Base-by-base conservation (phyloP, 2,797 vertebrate species). In the Tympanoctomys barrerae region DNA sequence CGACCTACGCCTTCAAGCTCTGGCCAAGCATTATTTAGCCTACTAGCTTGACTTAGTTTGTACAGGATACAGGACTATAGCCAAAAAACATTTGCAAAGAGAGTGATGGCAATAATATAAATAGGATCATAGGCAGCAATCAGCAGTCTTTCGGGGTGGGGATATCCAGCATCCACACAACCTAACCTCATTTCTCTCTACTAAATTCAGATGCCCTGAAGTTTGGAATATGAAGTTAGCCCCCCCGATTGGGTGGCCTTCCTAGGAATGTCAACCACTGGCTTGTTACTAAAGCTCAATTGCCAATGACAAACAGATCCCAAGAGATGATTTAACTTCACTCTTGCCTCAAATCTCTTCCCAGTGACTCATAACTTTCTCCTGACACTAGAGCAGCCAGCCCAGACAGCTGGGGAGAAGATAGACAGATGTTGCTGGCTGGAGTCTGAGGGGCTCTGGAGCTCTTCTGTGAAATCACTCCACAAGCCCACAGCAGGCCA, bases 341-440 rank as follows among this genome's bases (percentile, higher is more conserved):
- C 70, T 95, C 96, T 86, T 66, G 95, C 94, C 95, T 97, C 89
- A 90, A 89, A 79, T 84, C 87, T 96, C 95, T 54, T 66, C 71
- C 28, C 87, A 96, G 94, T 94, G 89, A 96, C 85, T 96, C 89
- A 85, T 92, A 97, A 93, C 96, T 96, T 97, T 97, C 96, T 97
- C 83, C 49, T 96, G 95, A 97, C 94, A 79, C 97, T 94, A 85
- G 28, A 80, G 90, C 39, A 62, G 49, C 81, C 91, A 98, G 97
- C 70, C 68, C 90, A 87, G 97, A 93, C 97, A 97, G 95, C 78
- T 94, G 96, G 95, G 87, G 33, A 82, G 70, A 98, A 89, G 84
- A 96, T 93, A 95, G 36, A 16, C 91, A 98, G 96, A 97, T 93
- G 97, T 19, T 59, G 61, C 82, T 95, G 95, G 92, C 92, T 80